A percentile compares a stretch with the other conserved stretches of the same genome.
Conservation (phyloP, 1,140 invertebrate species). For the Grapholita molesta region DNA sequence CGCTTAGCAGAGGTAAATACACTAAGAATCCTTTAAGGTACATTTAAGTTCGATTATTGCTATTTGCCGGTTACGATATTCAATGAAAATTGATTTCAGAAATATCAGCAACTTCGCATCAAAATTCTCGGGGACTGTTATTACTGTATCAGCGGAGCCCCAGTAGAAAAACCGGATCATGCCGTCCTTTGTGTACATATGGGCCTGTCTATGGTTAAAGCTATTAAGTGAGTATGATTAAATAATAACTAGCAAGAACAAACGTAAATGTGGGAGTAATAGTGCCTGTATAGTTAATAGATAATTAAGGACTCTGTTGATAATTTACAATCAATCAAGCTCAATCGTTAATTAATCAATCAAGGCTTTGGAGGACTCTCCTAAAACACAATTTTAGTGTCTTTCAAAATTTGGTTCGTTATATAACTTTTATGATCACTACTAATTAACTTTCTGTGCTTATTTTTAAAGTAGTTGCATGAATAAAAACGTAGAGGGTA, state of each 20-base stretch:
- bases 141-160: slow-evolving; percentile 96
- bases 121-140: slow-evolving; percentile 98
- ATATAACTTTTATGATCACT: too few species aligned
- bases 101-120: slow-evolving; percentile 95
- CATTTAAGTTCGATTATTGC: background rate
- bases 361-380: too few species aligned
- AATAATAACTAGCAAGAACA: background rate
- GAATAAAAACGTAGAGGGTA: too few species aligned
- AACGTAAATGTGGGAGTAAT: background rate
- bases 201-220: slow-evolving; percentile 97
- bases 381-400: too few species aligned
- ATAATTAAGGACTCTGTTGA: background rate
- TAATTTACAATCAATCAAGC: too few species aligned
- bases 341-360: too few species aligned
- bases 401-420: too few species aligned
- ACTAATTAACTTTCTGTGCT: too few species aligned
- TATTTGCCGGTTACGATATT: background rate
- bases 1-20: slow-evolving; percentile 89
- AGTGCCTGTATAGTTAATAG: background rate
- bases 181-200: slow-evolving; percentile 96
- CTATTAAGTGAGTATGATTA: slow-evolving; percentile 94
- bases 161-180: slow-evolving; percentile 92
- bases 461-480: too few species aligned
- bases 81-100: slow-evolving; percentile 77
- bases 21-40: slow-evolving; percentile 14